Evolutionary conservation across 2,888 invertebrate genomes (phyloP).

Genomic region (Corbicula japonica): DNA sequence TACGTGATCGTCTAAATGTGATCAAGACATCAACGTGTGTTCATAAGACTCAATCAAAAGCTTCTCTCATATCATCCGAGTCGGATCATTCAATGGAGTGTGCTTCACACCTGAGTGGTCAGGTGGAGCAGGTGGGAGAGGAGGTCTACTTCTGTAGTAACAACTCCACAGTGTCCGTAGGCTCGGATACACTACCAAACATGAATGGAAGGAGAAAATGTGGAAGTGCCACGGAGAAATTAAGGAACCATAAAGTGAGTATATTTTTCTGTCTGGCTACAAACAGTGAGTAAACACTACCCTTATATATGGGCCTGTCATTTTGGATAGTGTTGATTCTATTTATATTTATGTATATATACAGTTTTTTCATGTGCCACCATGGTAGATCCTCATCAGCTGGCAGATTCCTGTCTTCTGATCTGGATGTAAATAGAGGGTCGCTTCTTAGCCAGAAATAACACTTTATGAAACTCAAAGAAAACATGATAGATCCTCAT

Average conservation of each 20-base stretch:
- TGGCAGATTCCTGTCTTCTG: no score
- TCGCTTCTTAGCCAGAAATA: no score
- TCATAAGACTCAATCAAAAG: conserved; percentile 78
- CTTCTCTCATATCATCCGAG: conserved; percentile 80
- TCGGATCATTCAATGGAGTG: conserved; percentile 81
- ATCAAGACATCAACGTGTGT: conserved; percentile 71
- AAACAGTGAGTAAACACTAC: no score
- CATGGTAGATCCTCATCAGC: no score
- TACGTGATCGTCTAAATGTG: conserved; percentile 66
- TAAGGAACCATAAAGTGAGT: conserved; percentile 64
- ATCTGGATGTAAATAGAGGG: no score
- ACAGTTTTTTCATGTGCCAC: no score
- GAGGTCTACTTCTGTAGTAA: conserved; percentile 77
- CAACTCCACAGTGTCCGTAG: conserved; percentile 79
- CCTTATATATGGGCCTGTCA: no score
- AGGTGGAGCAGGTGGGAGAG: conserved; percentile 67
- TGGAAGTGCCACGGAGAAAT: conserved; percentile 64
- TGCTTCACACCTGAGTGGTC: conserved; percentile 60
- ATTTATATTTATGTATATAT: no score
- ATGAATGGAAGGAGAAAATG: conserved; percentile 63
- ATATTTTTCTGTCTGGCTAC: not conserved
- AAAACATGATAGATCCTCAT: no score
- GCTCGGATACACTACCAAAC: conserved; percentile 78
- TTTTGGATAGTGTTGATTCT: no score
- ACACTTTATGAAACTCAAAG: no score